phyloP scores from a whole-genome alignment of 2,113 vertebrate genomes.

The Todiramphus saurophagus region DNA sequence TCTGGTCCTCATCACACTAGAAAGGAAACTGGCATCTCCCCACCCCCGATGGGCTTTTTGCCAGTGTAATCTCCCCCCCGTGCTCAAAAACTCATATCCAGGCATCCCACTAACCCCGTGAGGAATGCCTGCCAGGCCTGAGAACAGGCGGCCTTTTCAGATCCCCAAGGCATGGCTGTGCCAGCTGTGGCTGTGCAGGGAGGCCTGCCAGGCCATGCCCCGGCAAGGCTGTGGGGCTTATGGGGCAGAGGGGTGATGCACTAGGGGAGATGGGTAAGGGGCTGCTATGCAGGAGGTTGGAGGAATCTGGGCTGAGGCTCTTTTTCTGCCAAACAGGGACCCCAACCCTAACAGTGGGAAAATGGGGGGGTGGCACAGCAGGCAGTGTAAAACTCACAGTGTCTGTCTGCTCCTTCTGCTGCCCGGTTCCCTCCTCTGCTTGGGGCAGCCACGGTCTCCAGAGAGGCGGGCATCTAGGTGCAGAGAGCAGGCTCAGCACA shows the following conservation, averaged over 20 bases:
- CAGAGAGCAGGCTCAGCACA: background rate
- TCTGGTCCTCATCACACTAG: accelerated
- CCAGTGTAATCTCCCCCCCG: slow-evolving; percentile 9
- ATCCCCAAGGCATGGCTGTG: accelerated
- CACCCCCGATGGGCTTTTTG: background rate
- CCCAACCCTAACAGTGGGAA: accelerated
- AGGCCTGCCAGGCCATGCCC: background rate
- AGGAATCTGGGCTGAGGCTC: accelerated
- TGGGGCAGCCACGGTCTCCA: slow-evolving; percentile 84
- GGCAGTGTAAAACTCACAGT: slow-evolving; percentile 66
- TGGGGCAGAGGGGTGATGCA: background rate
- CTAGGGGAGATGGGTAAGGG: background rate
- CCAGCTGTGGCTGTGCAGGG: background rate
- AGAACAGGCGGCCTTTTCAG: background rate
- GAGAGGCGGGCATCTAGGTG: slow-evolving; percentile 59
- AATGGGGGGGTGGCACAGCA: too few relatives aligned
- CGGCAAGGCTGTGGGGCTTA: accelerated
- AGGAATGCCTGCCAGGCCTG: slow-evolving; percentile 33
- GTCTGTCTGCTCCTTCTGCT: background rate
- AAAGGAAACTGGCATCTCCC: background rate
- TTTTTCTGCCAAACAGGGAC: background rate
- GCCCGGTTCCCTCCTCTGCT: slow-evolving; percentile 7
- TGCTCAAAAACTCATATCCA: background rate
- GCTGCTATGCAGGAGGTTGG: background rate
- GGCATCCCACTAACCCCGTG: slow-evolving; percentile 1